A percentile compares a stretch with the other conserved stretches of the same genome.
phyloP scores from a whole-genome alignment of 23 tunicate genomes.

The Phallusia fumigata region DNA sequence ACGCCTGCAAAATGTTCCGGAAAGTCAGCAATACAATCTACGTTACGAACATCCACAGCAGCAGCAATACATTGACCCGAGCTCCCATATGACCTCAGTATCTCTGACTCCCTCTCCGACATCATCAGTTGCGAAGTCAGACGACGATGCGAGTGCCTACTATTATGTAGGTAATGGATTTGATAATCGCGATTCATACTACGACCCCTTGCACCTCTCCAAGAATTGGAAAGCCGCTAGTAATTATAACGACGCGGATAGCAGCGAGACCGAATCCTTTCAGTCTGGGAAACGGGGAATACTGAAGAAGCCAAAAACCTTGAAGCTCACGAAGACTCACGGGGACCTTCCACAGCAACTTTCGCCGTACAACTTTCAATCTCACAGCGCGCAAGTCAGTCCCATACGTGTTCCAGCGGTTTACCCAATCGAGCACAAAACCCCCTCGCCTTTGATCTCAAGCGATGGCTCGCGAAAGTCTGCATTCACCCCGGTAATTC shows the following conservation, averaged over 20 bases:
- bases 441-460: constrained; percentile 18
- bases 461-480: constrained; percentile 29
- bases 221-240: background rate
- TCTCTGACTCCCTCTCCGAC: constrained; percentile 38
- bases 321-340: background rate
- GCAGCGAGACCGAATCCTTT: background rate
- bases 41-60: background rate
- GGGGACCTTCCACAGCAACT: background rate
- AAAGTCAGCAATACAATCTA: background rate
- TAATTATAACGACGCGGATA: constrained; percentile 13
- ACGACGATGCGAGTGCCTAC: background rate
- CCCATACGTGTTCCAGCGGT: constrained; percentile 35
- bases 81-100: background rate
- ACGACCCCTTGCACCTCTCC: constrained; percentile 65
- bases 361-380: constrained; percentile 1
- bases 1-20: background rate
- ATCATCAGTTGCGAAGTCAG: constrained; percentile 12
- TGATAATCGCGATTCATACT: constrained; percentile 25
- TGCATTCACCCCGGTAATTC: constrained; percentile 72
- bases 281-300: constrained; percentile 52
- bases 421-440: constrained; percentile 18
- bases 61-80: background rate
- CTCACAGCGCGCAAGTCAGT: background rate
- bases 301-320: constrained; percentile 27
- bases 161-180: constrained; percentile 9